phyloP scores from a whole-genome alignment of 2,113 vertebrate species.

The Collichthys lucidus region DNA sequence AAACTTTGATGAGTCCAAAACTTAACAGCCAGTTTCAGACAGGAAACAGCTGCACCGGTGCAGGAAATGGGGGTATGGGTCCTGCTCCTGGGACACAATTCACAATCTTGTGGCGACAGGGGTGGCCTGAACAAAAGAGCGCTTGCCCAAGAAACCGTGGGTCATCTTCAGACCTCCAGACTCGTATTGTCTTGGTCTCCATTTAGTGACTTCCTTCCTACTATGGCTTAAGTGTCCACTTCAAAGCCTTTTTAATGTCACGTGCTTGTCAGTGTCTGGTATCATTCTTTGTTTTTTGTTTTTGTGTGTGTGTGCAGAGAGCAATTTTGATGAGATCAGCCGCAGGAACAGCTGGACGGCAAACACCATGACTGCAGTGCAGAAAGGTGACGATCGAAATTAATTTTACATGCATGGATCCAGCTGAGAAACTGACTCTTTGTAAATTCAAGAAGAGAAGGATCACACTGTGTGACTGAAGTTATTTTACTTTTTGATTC shows the following conservation, averaged over 20 bases:
- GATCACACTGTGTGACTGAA: not conserved
- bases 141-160: conserved; percentile 69
- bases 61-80: conserved; percentile 77
- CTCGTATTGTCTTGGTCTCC: conserved; percentile 61
- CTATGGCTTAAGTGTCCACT: conserved; percentile 38
- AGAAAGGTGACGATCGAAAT: conserved; percentile 77
- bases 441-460: not conserved
- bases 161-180: conserved; percentile 71
- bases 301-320: conserved; percentile 71
- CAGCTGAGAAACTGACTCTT: not conserved
- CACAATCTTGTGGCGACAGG: conserved; percentile 73
- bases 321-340: conserved; percentile 84
- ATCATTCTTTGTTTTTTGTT: conserved; percentile 39
- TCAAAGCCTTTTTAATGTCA: conserved; percentile 63
- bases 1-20: conserved; percentile 59
- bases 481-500: not conserved
- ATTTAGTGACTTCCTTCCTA: conserved; percentile 74
- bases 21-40: conserved; percentile 81
- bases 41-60: conserved; percentile 85
- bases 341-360: conserved; percentile 85
- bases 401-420: not conserved
- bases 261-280: conserved; percentile 26
- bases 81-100: conserved; percentile 78
- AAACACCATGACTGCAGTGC: conserved; percentile 75
- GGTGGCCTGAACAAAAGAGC: conserved; percentile 75